These are phyloP conservation scores for Diplosoma virens DNA, from an alignment of 23 tunicate species.

Conservation along the genomic window DNA sequence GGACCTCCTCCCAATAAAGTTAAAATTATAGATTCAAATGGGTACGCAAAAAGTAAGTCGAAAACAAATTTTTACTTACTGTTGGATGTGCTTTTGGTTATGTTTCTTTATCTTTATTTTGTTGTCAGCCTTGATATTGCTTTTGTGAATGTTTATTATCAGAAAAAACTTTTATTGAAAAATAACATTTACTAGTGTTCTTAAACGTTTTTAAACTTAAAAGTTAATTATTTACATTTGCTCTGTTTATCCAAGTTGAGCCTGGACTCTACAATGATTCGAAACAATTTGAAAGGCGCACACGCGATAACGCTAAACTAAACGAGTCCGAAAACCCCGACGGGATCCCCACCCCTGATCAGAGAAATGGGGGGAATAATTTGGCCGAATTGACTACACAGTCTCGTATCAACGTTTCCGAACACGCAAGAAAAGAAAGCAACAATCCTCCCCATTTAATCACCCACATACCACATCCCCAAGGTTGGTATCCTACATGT, in stretches of 20 bases:
- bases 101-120: too few relatives aligned
- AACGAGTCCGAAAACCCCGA: background rate
- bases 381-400: background rate
- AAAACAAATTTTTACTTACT: too few relatives aligned
- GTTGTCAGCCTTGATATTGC: too few relatives aligned
- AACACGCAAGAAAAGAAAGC: background rate
- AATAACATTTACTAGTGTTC: too few relatives aligned
- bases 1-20: constrained; percentile 42
- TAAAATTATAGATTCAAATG: constrained; percentile 11
- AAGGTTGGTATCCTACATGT: too few relatives aligned
- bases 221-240: background rate
- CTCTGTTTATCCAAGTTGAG: background rate
- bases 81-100: too few relatives aligned
- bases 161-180: too few relatives aligned
- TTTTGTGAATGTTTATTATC: too few relatives aligned
- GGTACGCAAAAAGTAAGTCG: constrained; percentile 32
- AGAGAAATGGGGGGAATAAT: background rate
- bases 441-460: background rate
- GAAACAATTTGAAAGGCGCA: background rate
- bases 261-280: background rate
- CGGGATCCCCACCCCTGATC: background rate
- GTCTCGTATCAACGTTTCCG: background rate
- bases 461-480: constrained; percentile 16
- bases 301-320: background rate
- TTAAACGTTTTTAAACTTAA: too few relatives aligned